Evolutionary conservation across 2,888 invertebrate genomes (phyloP).

Genomic region (Molorchus minor): DNA sequence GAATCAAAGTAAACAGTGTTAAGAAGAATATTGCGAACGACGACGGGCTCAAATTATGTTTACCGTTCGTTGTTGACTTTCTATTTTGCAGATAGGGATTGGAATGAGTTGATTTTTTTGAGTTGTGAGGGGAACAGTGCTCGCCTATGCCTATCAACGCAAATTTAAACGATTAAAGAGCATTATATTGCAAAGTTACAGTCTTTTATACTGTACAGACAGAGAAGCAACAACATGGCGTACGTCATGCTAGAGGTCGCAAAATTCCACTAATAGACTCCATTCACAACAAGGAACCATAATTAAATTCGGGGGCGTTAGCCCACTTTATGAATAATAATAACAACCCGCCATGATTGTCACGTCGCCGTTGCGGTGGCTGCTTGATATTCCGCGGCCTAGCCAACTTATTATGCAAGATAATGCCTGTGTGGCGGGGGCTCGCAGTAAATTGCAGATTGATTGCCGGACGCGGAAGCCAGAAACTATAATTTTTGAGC

Average conservation of each 20-base stretch:
- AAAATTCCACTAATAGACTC: constrained; percentile 1
- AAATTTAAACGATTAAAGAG: too few species aligned
- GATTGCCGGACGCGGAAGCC: constrained; percentile 23
- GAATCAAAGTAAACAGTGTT: not conserved
- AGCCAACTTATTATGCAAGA: constrained; percentile 39
- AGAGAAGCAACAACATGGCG: too few species aligned
- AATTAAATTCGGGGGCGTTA: constrained; percentile 53
- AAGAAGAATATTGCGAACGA: not conserved
- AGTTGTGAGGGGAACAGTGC: too few species aligned
- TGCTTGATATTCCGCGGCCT: not conserved
- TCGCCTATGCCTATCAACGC: too few species aligned
- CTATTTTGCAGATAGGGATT: too few species aligned
- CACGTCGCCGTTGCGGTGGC: constrained; percentile 25
- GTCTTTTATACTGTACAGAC: too few species aligned
- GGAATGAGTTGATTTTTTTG: too few species aligned
- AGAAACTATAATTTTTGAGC: too few species aligned
- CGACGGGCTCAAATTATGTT: not conserved
- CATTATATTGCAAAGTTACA: too few species aligned
- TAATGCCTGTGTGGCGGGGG: constrained; percentile 45
- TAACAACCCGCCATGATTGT: constrained; percentile 44
- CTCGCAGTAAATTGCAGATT: constrained; percentile 41
- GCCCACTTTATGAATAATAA: constrained; percentile 56
- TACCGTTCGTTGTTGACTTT: not conserved
- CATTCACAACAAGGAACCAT: constrained; percentile 36
- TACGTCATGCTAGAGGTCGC: too few species aligned